Percentiles rank a stretch among this genome's conserved stretches.
Conservation (phyloP, 2,113 vertebrate genomes). For the Eudyptes chrysolophus region DNA sequence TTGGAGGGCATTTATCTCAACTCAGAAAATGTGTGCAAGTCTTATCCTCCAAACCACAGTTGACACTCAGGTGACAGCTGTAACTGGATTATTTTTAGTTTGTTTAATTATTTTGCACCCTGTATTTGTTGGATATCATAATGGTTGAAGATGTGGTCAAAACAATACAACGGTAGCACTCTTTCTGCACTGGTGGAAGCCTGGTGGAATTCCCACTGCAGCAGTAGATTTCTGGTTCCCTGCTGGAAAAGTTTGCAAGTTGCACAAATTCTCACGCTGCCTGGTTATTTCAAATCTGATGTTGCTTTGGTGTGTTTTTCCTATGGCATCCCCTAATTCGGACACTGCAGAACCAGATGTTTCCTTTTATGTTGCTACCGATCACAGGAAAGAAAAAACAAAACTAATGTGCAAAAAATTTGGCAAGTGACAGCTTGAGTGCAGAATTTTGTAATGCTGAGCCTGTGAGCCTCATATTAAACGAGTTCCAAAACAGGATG, state of each 20-base stretch:
- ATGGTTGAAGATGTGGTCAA: background rate
- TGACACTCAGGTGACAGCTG: background rate
- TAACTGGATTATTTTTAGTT: background rate
- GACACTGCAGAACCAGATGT: conserved; percentile 38
- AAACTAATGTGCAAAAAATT: conserved; percentile 50
- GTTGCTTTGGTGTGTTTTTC: background rate
- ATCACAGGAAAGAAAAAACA: conserved; percentile 30
- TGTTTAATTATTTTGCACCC: background rate
- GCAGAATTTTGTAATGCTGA: conserved; percentile 51
- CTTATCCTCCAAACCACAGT: background rate
- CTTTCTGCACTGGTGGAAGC: background rate
- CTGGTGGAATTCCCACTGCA: background rate
- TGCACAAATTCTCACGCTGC: background rate
- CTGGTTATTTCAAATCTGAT: background rate
- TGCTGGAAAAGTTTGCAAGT: background rate
- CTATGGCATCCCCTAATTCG: background rate
- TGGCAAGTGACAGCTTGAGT: conserved; percentile 55
- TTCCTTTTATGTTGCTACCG: conserved; percentile 32
- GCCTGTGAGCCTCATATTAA: conserved; percentile 20
- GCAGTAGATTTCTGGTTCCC: background rate
- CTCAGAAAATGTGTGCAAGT: background rate
- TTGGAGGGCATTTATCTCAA: background rate
- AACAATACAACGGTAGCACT: accelerated
- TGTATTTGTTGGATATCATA: background rate
- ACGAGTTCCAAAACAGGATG: conserved; percentile 61